These are phyloP conservation scores for Coptotermes formosanus DNA, from an alignment of 1,140 invertebrate genomes.

Conservation along the genomic window DNA sequence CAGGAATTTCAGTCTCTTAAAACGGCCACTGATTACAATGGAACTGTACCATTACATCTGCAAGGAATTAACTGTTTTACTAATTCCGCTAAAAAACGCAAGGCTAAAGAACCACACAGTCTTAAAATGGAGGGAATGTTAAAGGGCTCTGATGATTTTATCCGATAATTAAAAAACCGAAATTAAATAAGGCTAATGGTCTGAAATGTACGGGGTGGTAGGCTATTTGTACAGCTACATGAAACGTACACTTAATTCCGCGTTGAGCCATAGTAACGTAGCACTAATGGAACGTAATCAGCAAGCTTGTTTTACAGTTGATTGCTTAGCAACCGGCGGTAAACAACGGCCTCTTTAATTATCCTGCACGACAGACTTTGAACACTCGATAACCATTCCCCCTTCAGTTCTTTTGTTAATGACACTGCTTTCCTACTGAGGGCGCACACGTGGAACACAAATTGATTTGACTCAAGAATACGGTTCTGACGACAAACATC, in stretches of 20 bases:
- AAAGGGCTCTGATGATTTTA: background rate
- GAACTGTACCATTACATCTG: background rate
- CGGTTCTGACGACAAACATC: no score
- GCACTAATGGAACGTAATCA: background rate
- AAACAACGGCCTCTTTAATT: slow-evolving; percentile 9
- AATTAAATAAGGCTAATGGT: background rate
- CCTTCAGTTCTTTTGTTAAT: no score
- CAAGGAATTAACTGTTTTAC: background rate
- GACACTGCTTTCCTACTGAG: no score
- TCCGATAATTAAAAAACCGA: background rate
- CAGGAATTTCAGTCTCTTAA: no score
- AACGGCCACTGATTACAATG: background rate
- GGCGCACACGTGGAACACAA: no score
- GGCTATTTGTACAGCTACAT: background rate
- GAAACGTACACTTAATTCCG: background rate
- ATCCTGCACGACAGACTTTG: background rate
- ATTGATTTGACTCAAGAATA: no score
- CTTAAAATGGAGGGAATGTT: background rate
- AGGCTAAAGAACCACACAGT: background rate
- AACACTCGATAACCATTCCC: no score
- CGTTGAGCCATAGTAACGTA: background rate
- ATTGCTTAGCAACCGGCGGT: background rate
- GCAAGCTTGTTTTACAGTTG: background rate
- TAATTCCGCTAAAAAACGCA: background rate
- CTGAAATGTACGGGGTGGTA: background rate